Evolutionary conservation across 2,888 invertebrate genomes (phyloP), one percentile per base, ranked within the genome.

Genomic region (Cataglyphis albicans): DNA sequence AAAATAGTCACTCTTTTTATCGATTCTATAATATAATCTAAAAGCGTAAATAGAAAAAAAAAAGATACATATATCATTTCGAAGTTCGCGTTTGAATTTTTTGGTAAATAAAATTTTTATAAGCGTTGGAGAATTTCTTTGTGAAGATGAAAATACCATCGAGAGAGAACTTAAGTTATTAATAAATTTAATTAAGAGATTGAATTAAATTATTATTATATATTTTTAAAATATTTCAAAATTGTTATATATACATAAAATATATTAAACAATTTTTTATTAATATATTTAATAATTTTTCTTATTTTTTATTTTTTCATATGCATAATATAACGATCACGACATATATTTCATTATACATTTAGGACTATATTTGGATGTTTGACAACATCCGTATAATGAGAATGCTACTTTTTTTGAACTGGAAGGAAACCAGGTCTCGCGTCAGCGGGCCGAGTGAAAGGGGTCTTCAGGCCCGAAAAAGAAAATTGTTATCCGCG

Each of bases 401-500:
- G 82, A 84, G 87, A 85, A 89, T 68, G 55, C 57, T 85, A 57
- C 81, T 70, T 68, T 63, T 63, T 57, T 15, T 21, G 63, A 41
- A 10, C n/a, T 57, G 72, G 32, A 83, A 87, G 73, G 82, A 84
- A 88, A 89, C 76, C 78, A 65, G 88, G 86, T 84, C 86, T 85
- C 82, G 74, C 67, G 78, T 61, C 80, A 75, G 75, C 68, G 25
- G 81, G 81, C 80, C 83, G 80, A 91, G 90, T 88, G 92, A 92
- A 91, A 90, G 92, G 89, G 89, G 88, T 88, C 84, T 29, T n/a
- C 44, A 64, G 72, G 41, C 0, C 82, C 67, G 48, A 78, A 52
- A 61, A 35, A 83, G 65, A 65, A 85, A 73, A 78, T 81, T 83
- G 84, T 84, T 83, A 87, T 70, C 65, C 82, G 84, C 89, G 86